These are phyloP conservation scores for Pangasius djambal DNA, from an alignment of 2,797 vertebrate genomes.

Conservation along the genomic window DNA sequence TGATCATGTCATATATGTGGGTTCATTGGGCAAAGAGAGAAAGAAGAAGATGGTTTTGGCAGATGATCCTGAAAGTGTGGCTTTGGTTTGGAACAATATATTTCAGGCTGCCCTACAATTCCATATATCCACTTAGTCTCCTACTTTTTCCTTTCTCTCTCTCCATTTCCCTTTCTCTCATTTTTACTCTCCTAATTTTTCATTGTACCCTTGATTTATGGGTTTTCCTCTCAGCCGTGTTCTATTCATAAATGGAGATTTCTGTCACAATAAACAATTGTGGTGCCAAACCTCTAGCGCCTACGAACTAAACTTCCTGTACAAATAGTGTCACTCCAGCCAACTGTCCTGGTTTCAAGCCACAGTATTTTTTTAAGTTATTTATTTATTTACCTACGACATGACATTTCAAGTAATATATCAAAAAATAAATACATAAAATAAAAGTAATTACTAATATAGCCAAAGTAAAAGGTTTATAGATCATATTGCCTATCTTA, in stretches of 20 bases:
- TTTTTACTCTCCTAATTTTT: conserved; percentile 24
- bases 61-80: conserved; percentile 55
- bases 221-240: conserved; percentile 34
- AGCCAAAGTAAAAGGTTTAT: neutral
- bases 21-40: conserved; percentile 57
- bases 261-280: conserved; percentile 64
- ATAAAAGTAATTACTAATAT: neutral
- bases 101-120: conserved; percentile 47
- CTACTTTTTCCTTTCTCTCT: conserved; percentile 23
- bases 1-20: conserved; percentile 62
- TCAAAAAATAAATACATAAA: neutral
- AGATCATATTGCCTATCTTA: neutral
- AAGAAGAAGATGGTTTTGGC: conserved; percentile 58
- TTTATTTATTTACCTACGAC: neutral
- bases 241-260: conserved; percentile 60
- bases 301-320: neutral
- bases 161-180: neutral
- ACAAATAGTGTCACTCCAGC: neutral
- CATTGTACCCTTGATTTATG: conserved; percentile 62
- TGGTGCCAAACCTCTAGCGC: conserved; percentile 35
- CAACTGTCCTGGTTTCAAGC: neutral
- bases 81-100: conserved; percentile 59
- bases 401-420: neutral
- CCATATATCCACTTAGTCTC: conserved; percentile 46
- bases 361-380: neutral